Percentiles rank a stretch among this genome's conserved stretches.
Evolutionary conservation across 2,113 vertebrate species (phyloP).

Genomic region (Ophiodon elongatus): DNA sequence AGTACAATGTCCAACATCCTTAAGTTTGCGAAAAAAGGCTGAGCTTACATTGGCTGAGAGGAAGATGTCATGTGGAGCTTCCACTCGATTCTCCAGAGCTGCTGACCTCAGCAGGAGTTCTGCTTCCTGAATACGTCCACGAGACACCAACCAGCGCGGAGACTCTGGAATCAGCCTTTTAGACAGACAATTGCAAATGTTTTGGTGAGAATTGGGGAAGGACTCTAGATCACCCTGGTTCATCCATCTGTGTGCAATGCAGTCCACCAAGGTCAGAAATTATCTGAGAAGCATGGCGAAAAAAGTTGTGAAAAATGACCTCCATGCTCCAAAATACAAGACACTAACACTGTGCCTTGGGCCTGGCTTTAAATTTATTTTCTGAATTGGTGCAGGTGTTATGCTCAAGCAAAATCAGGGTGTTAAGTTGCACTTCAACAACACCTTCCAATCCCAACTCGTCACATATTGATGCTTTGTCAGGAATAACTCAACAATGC

Average conservation of each 20-base stretch:
- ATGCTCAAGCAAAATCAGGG: background rate
- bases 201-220: background rate
- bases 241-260: background rate
- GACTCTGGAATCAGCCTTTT: constrained; percentile 69
- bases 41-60: constrained; percentile 26
- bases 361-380: background rate
- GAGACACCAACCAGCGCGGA: constrained; percentile 69
- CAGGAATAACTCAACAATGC: too few species aligned
- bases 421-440: background rate
- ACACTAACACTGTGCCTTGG: background rate
- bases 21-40: background rate
- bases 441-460: too few species aligned
- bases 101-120: constrained; percentile 52
- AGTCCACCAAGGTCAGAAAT: background rate
- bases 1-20: background rate
- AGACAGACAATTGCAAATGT: background rate
- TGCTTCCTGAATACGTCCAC: constrained; percentile 49
- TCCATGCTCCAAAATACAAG: background rate
- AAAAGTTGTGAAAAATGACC: background rate
- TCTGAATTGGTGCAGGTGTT: background rate
- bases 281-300: background rate
- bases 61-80: constrained; percentile 61
- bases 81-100: constrained; percentile 58
- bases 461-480: too few species aligned
- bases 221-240: background rate